These are phyloP conservation scores for human (Homo sapiens) DNA, from an alignment of 2,113 vertebrate species.

Conservation along the genomic window GRCh38 chrX:20514001-20514500, in stretches of 20 bases:
- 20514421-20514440: constrained; percentile 61
- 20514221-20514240: background rate
- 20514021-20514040: constrained; percentile 37
- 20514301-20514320: constrained; percentile 38
- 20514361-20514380: constrained; percentile 18
- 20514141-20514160: background rate
- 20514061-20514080: background rate
- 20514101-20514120: constrained; percentile 37
- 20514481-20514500: constrained; percentile 58
- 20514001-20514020: constrained; percentile 14
- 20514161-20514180: background rate
- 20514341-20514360: constrained; percentile 56
- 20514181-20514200: background rate
- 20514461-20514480: constrained; percentile 53
- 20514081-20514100: background rate
- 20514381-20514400: constrained; percentile 45
- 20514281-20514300: constrained; percentile 40
- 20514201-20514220: constrained; percentile 30
- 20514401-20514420: constrained; percentile 65
- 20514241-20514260: constrained; percentile 43
- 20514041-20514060: background rate
- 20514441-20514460: constrained; percentile 46
- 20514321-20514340: constrained; percentile 50
- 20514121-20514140: background rate
- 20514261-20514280: constrained; percentile 7